phyloP scores from a whole-genome alignment of 2,797 vertebrate species.

The Acropternis orthonyx region DNA sequence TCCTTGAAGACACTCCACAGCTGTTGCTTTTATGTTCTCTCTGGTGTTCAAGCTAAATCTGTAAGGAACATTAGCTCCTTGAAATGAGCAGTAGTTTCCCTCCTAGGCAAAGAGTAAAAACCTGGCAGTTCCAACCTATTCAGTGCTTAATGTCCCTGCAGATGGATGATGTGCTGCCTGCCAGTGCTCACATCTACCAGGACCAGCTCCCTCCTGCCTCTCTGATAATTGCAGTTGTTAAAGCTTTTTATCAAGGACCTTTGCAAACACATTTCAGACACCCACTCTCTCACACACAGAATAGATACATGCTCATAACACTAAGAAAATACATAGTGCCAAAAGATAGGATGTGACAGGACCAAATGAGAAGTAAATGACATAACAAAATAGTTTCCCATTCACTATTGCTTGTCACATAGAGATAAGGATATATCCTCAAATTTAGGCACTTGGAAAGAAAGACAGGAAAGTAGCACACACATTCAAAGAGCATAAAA shows the following conservation, averaged over 20 bases:
- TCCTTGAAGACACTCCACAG: not conserved
- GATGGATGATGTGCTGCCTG: not conserved
- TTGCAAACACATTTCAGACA: conserved; percentile 46
- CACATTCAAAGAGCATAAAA: not conserved
- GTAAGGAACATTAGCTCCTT: conserved; percentile 17
- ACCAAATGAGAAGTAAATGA: conserved; percentile 22
- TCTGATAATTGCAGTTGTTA: conserved; percentile 19
- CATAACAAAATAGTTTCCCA: conserved; percentile 12
- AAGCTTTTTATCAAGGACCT: conserved; percentile 34
- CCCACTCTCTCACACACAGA: not conserved
- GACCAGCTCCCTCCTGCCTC: not conserved
- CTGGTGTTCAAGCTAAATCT: not conserved
- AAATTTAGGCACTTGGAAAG: not conserved
- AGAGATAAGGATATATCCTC: not conserved
- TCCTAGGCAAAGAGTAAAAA: conserved; percentile 18
- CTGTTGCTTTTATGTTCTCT: conserved; percentile 14
- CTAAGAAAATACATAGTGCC: conserved; percentile 38
- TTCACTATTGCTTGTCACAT: not conserved
- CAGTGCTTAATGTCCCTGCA: not conserved
- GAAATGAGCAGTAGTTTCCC: not conserved
- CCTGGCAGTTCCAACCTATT: not conserved
- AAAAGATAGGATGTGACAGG: conserved; percentile 31
- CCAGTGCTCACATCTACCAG: not conserved
- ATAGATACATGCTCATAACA: not conserved
- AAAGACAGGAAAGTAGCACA: not conserved